Conservation (phyloP, 1,140 invertebrate genomes). For the Tetramorium parvispinum region DNA sequence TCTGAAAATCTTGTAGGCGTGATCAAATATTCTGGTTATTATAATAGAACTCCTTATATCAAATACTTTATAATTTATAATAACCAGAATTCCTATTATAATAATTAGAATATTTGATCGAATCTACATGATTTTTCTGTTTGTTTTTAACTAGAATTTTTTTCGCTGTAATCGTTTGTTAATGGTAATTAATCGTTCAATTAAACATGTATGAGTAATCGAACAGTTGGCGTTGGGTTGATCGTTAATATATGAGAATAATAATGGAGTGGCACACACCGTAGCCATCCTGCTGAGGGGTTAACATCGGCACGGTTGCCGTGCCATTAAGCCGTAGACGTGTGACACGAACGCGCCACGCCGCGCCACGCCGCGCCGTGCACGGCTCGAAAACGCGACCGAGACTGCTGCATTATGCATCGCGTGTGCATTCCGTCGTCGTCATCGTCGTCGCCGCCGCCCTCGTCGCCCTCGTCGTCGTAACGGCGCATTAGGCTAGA, state of each 20-base stretch:
- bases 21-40: too few species aligned
- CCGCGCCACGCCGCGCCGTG: not conserved
- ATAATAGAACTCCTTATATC: too few species aligned
- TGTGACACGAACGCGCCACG: constrained; percentile 2
- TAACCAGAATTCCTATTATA: too few species aligned
- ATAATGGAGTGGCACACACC: constrained; percentile 23
- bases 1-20: too few species aligned
- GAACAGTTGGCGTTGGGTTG: not conserved
- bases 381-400: constrained; percentile 6
- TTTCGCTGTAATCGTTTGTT: not conserved
- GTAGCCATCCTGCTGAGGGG: not conserved
- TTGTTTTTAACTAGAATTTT: too few species aligned
- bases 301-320: not conserved
- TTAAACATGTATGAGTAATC: constrained; percentile 27
- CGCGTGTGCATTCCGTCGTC: constrained; percentile 13
- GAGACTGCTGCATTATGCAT: constrained; percentile 67
- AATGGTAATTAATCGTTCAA: constrained; percentile 26
- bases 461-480: constrained; percentile 14
- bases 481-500: constrained; percentile 44
- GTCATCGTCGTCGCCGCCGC: not conserved
- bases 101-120: too few species aligned
- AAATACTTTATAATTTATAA: too few species aligned
- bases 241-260: constrained; percentile 46
- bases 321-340: constrained; percentile 47
- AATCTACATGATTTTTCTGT: too few species aligned